Percentiles rank a stretch among this genome's conserved stretches.
Evolutionary conservation across 2,888 invertebrate species (phyloP).

Genomic region (Teleogryllus oceanicus): DNA sequence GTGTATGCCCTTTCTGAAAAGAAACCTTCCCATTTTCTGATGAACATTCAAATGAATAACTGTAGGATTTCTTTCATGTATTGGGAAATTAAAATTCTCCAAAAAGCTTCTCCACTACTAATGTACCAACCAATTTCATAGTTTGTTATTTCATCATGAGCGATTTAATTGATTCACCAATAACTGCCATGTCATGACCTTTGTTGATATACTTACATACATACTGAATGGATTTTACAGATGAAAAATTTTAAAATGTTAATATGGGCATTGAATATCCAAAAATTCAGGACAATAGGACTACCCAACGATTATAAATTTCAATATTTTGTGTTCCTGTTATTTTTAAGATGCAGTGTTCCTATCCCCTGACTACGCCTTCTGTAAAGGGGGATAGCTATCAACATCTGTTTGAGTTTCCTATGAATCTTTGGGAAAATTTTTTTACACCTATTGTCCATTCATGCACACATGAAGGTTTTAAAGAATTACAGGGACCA

Average conservation of each 20-base stretch:
- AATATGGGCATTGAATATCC: not conserved
- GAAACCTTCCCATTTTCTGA: no score
- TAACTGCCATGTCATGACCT: not conserved
- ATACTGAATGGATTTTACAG: not conserved
- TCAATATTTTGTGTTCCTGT: not conserved
- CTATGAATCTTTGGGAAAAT: constrained; percentile 42
- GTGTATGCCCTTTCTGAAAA: no score
- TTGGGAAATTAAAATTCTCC: not conserved
- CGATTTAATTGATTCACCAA: not conserved
- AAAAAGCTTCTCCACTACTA: not conserved
- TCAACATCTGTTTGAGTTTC: constrained; percentile 2
- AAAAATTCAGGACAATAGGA: not conserved
- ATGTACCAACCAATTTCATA: not conserved
- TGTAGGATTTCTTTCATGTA: not conserved
- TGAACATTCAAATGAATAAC: not conserved
- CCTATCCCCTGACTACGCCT: not conserved
- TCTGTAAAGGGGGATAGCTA: not conserved
- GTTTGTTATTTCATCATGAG: not conserved
- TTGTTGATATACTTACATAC: not conserved
- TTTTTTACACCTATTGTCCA: constrained; percentile 44
- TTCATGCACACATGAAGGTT: constrained; percentile 44
- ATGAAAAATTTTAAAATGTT: not conserved
- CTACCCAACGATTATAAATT: not conserved
- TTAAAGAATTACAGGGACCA: not conserved
- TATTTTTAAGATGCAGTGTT: not conserved